Percentiles rank a stretch among this genome's conserved stretches.
phyloP scores from a whole-genome alignment of 2,888 invertebrate species.

The Rhagonycha fulva region DNA sequence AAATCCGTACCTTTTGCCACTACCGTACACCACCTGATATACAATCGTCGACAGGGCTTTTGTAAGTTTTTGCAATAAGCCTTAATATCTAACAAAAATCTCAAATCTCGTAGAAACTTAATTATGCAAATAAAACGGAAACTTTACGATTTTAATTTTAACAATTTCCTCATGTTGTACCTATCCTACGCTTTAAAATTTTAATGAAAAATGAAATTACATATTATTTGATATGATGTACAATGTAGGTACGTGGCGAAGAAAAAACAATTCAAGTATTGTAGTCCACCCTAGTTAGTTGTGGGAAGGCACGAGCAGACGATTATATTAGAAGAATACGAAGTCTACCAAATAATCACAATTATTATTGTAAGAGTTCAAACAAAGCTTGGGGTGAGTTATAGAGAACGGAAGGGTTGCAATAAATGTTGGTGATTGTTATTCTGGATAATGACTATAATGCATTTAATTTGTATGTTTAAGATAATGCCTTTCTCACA shows the following conservation, averaged over 20 bases:
- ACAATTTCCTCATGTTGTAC: neutral
- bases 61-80: neutral
- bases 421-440: slow-evolving; percentile 28
- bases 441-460: slow-evolving; percentile 28
- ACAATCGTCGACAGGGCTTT: slow-evolving; percentile 16
- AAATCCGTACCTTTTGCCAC: slow-evolving; percentile 30
- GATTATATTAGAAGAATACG: slow-evolving; percentile 29
- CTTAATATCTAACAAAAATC: neutral
- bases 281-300: slow-evolving; percentile 23
- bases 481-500: neutral
- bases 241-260: slow-evolving; percentile 24
- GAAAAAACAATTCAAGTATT: slow-evolving; percentile 29
- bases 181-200: neutral
- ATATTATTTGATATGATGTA: neutral
- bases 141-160: neutral
- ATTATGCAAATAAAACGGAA: neutral
- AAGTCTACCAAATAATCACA: slow-evolving; percentile 33
- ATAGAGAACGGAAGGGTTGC: slow-evolving; percentile 26
- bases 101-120: neutral
- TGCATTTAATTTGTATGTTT: slow-evolving; percentile 24
- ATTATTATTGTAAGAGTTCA: slow-evolving; percentile 31
- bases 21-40: slow-evolving; percentile 28
- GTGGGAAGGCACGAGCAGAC: slow-evolving; percentile 30
- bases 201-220: neutral
- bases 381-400: slow-evolving; percentile 28